Conservation (phyloP, 2,888 invertebrate genomes). For the Eretmocerus hayati region DNA sequence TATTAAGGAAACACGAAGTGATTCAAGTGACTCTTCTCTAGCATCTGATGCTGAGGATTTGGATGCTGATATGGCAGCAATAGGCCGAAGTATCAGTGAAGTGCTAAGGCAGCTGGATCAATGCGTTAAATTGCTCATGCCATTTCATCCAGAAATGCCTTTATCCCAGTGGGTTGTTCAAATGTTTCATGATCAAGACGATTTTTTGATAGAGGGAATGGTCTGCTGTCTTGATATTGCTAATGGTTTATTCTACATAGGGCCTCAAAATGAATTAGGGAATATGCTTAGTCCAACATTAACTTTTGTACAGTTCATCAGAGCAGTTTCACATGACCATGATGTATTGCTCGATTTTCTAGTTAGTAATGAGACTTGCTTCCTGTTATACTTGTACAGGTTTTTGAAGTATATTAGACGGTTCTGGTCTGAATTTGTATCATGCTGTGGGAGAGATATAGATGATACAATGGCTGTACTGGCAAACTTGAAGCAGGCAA, state of each 20-base stretch:
- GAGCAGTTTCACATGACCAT: conserved; percentile 74
- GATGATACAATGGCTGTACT: conserved; percentile 81
- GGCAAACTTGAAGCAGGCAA: conserved; percentile 70
- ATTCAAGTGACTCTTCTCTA: conserved; percentile 77
- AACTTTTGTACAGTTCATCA: conserved; percentile 81
- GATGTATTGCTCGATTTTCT: conserved; percentile 76
- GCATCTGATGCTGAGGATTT: conserved; percentile 80
- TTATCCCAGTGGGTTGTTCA: conserved; percentile 83
- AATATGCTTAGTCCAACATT: conserved; percentile 77
- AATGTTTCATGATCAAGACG: conserved; percentile 84
- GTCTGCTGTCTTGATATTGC: conserved; percentile 85
- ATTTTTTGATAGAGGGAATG: conserved; percentile 86
- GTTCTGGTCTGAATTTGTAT: conserved; percentile 77
- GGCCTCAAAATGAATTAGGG: conserved; percentile 72
- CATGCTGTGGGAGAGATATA: conserved; percentile 65
- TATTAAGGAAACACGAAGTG: conserved; percentile 81
- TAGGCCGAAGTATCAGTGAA: conserved; percentile 77
- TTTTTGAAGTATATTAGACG: conserved; percentile 77
- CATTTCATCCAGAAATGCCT: conserved; percentile 81
- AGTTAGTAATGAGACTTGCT: conserved; percentile 87
- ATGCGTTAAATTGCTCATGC: conserved; percentile 72
- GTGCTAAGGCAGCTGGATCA: conserved; percentile 74
- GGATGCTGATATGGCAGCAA: conserved; percentile 82
- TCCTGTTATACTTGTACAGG: conserved; percentile 73
- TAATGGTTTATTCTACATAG: conserved; percentile 74